Evolutionary conservation across 64 coral and sea anemone species (phyloP).

Genomic region (Astreopora myriophthalma): DNA sequence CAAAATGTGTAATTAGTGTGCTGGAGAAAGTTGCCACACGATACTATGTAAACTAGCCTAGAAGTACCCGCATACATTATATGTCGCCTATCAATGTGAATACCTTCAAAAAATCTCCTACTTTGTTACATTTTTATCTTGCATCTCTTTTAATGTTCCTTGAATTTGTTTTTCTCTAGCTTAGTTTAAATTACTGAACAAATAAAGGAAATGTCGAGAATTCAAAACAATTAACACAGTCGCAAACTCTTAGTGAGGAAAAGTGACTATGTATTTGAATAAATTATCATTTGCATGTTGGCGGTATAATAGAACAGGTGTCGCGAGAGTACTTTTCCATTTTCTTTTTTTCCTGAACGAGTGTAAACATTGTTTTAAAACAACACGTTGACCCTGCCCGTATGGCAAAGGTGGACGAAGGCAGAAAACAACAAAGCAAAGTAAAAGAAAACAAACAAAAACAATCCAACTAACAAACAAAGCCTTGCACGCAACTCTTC

Average conservation of each 20-base stretch:
- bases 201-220: background rate
- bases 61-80: background rate
- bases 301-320: background rate
- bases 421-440: too few relatives aligned
- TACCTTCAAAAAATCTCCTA: background rate
- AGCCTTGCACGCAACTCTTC: too few relatives aligned
- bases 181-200: background rate
- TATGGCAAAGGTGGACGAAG: too few relatives aligned
- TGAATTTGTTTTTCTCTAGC: background rate
- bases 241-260: background rate
- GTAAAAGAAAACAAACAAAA: background rate
- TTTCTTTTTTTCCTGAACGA: background rate
- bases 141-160: background rate
- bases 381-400: too few relatives aligned
- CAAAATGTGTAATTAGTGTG: background rate
- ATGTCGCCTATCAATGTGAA: background rate
- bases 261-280: background rate
- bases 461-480: background rate
- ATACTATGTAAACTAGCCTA: background rate
- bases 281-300: conserved; percentile 1
- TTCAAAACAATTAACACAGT: background rate
- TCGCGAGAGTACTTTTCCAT: background rate
- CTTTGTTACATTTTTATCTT: background rate
- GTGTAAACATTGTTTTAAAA: background rate
- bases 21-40: background rate